These are phyloP conservation scores for Molothrus aeneus DNA, from an alignment of 2,797 vertebrate genomes.

Conservation along the genomic window DNA sequence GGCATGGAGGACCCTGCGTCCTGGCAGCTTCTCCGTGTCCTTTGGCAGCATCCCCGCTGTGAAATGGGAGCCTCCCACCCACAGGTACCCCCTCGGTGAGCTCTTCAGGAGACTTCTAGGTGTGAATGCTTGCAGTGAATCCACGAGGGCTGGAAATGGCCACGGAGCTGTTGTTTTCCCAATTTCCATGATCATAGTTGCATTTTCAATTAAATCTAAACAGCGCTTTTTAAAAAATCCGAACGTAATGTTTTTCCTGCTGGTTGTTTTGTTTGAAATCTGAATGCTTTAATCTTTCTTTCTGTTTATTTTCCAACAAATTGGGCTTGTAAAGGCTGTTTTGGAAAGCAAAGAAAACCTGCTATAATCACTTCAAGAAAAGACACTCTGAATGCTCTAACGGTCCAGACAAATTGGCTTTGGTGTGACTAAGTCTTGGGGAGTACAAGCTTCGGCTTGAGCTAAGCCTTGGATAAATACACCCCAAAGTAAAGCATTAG, in stretches of 20 bases:
- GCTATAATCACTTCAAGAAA: background rate
- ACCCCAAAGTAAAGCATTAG: background rate
- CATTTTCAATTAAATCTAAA: background rate
- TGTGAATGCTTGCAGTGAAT: background rate
- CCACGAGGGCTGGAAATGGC: background rate
- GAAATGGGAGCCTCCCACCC: background rate
- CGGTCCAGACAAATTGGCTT: background rate
- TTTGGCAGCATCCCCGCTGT: accelerated
- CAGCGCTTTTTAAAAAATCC: background rate
- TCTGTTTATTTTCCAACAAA: constrained; percentile 14
- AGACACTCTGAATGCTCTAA: background rate
- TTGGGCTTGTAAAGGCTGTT: background rate
- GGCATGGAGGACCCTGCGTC: accelerated
- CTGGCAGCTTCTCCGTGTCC: accelerated
- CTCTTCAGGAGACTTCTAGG: background rate
- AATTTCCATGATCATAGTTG: background rate
- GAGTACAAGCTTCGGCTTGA: background rate
- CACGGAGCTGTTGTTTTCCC: background rate
- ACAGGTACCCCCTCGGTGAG: accelerated
- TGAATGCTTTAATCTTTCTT: background rate
- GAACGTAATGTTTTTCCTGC: background rate
- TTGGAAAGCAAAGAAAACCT: background rate
- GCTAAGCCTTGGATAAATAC: background rate
- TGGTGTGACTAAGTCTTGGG: background rate
- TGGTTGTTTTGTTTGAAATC: background rate